A percentile compares a stretch with the other conserved stretches of the same genome.
Evolutionary conservation across 2,888 invertebrate species (phyloP).

Genomic region (Cyaniris semiargus): DNA sequence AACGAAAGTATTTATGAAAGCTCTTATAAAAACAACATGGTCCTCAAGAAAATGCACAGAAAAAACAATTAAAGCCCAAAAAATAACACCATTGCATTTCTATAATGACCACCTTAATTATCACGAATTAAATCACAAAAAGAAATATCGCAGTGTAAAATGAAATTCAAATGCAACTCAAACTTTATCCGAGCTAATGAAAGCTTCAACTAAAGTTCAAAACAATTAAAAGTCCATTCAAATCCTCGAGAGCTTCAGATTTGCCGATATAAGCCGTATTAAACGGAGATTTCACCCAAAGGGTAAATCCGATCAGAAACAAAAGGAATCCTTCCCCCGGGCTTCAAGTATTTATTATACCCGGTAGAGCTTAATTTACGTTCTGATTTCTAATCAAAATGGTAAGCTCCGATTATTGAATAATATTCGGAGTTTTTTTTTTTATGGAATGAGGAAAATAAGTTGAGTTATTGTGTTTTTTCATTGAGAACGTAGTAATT

Average conservation of each 20-base stretch:
- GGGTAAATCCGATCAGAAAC: slow-evolving; percentile 65
- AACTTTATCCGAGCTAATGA: not conserved
- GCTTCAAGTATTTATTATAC: slow-evolving; percentile 60
- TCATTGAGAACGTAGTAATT: not conserved
- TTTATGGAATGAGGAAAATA: slow-evolving; percentile 2
- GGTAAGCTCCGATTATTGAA: slow-evolving; percentile 25
- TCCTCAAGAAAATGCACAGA: not conserved
- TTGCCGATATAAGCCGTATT: slow-evolving; percentile 28
- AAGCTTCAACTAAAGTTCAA: not conserved
- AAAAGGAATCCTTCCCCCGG: slow-evolving; percentile 60
- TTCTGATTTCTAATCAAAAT: slow-evolving; percentile 55
- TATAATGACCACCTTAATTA: not conserved
- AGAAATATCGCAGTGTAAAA: not conserved
- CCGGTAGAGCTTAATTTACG: slow-evolving; percentile 59
- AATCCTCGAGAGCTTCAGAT: slow-evolving; percentile 25
- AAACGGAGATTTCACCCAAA: slow-evolving; percentile 54
- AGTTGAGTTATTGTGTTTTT: not conserved
- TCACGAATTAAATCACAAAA: not conserved
- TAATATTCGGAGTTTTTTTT: slow-evolving; percentile 4
- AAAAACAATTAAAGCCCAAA: too few relatives aligned
- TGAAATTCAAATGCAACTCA: not conserved
- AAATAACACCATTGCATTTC: not conserved
- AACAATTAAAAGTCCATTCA: slow-evolving; percentile 28
- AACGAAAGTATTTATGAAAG: too few relatives aligned
- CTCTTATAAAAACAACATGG: too few relatives aligned